Evolutionary conservation across 2,797 vertebrate species (phyloP), one percentile per base, ranked within the genome.

Genomic region (Poeciliopsis infans): DNA sequence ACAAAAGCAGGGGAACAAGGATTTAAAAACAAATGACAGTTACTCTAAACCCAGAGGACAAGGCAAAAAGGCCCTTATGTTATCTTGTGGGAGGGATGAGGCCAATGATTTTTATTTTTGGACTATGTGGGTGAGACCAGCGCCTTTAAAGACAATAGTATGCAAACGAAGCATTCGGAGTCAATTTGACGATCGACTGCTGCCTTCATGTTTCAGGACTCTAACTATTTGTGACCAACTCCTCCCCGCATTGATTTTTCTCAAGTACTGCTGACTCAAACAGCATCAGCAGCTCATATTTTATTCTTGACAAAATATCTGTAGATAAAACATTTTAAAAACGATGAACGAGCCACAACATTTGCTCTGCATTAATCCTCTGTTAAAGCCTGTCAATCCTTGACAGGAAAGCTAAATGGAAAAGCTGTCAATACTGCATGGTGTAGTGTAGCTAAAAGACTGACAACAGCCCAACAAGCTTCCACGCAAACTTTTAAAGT

Each of bases 101-200:
- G 80, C 70, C 79, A 85, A 82, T 70, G 2, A 83, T 78, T 90
- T 85, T 83, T 89, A 89, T 89, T 89, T 93, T 87, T 81, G 83
- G 85, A 86, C 71, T 61, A 55, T 77, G 76, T 82, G 70, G 41
- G 41, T 76, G 71, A 81, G 87, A 89, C 82, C 79, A 79, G 80
- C 36, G 74, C 47, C 18, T 16, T 78, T 79, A 36, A 49, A 89
- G 74, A 90, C 79, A 85, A 83, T 79, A 39, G 75, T 20, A 78
- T 45, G 36, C 72, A 53, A 71, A 85, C n/a, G 39, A 53, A 77
- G 7, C 0, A 1, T 33, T 61, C 53, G 79, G 76, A 86, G 69
- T 33, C 15, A 45, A 80, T 77, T 77, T 83, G 10, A 64, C 49
- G 7, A 78, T 75, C 33, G 46, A n/a, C 7, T 49, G 57, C 45